Evolutionary conservation across 2,113 vertebrate species (phyloP).

Genomic region (Amblyopsis rosae): DNA sequence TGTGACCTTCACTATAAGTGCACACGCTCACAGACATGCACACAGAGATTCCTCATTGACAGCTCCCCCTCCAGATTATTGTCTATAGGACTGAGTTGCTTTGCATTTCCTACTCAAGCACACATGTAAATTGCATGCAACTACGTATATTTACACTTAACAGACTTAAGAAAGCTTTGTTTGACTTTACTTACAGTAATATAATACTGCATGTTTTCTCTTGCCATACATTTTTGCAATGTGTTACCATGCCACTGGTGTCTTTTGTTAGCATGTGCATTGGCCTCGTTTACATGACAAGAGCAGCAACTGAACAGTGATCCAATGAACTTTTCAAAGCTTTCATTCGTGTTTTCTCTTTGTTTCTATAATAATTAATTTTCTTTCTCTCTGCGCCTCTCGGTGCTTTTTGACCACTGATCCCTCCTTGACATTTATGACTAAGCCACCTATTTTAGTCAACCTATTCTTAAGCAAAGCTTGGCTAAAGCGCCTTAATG

Average conservation of each 20-base stretch:
- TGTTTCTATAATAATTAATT: slow-evolving; percentile 40
- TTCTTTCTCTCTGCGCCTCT: slow-evolving; percentile 4
- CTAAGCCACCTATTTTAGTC: slow-evolving; percentile 74
- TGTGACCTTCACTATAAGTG: slow-evolving; percentile 36
- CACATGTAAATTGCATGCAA: background rate
- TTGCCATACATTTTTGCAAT: no score
- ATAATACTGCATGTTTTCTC: no score
- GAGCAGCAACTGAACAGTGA: slow-evolving; percentile 21
- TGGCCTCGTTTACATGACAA: slow-evolving; percentile 9
- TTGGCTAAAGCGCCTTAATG: slow-evolving; percentile 70
- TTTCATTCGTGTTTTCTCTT: background rate
- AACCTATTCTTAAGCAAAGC: slow-evolving; percentile 72
- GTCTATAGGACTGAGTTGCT: no score
- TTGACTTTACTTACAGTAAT: no score
- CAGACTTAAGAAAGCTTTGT: no score
- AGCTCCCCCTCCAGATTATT: no score
- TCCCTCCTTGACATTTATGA: slow-evolving; percentile 76
- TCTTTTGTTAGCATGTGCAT: background rate
- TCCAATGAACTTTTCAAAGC: slow-evolving; percentile 32
- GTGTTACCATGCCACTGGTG: no score
- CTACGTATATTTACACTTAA: no score
- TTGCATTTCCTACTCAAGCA: no score
- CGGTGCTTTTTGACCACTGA: slow-evolving; percentile 35
- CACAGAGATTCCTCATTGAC: background rate
- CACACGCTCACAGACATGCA: background rate